These are phyloP conservation scores for Scyliorhinus canicula DNA, from an alignment of 2,797 vertebrate species.

Conservation along the genomic window DNA sequence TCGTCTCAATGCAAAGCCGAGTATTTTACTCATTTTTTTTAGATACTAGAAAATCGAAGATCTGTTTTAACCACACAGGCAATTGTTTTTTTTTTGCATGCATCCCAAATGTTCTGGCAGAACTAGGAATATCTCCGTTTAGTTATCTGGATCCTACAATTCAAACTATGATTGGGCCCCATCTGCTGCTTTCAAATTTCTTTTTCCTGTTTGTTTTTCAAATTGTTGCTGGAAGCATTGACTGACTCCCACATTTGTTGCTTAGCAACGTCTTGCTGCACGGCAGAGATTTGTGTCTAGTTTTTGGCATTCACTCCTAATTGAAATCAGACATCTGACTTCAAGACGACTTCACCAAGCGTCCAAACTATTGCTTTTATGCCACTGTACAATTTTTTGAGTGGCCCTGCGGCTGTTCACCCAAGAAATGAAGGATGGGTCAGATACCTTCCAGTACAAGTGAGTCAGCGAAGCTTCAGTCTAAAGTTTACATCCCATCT, in stretches of 20 bases:
- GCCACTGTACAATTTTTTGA: background rate
- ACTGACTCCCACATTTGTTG: slow-evolving; percentile 5
- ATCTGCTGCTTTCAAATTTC: background rate
- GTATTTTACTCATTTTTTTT: background rate
- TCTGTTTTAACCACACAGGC: background rate
- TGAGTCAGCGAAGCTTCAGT: background rate
- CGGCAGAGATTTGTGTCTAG: background rate
- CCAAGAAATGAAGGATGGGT: background rate
- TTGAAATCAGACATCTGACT: slow-evolving; percentile 18
- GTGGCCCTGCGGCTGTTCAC: background rate
- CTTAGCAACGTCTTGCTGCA: background rate
- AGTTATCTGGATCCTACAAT: background rate
- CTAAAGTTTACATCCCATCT: background rate
- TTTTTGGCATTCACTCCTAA: background rate
- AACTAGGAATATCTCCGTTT: background rate
- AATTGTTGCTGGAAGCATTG: background rate
- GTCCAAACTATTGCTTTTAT: background rate
- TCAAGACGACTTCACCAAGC: background rate
- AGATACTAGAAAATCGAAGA: background rate
- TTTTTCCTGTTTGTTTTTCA: slow-evolving; percentile 4
- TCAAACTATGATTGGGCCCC: background rate
- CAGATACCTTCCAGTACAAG: background rate
- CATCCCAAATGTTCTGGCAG: background rate
- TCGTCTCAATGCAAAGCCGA: background rate
- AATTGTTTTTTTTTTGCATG: background rate